phyloP scores from a whole-genome alignment of 2,797 vertebrate genomes.

The Gorsachius magnificus region DNA sequence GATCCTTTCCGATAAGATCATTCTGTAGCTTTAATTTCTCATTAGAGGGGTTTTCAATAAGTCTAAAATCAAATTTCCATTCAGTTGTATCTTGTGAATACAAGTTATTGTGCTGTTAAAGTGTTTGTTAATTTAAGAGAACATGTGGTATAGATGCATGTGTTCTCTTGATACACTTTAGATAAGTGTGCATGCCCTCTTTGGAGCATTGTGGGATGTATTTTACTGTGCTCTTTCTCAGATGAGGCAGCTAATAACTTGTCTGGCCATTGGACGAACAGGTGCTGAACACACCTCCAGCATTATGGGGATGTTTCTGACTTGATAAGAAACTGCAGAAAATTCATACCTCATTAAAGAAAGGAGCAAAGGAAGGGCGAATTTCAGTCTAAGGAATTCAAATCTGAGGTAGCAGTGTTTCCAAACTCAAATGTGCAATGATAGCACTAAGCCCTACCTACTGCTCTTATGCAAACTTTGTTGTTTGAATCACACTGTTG shows the following conservation, averaged over 20 bases:
- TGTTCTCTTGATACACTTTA: constrained; percentile 60
- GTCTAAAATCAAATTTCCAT: constrained; percentile 63
- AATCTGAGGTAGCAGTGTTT: background rate
- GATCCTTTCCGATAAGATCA: constrained; percentile 59
- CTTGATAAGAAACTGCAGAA: background rate
- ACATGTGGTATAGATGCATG: background rate
- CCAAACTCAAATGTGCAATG: background rate
- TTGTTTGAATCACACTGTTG: background rate
- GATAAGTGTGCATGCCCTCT: constrained; percentile 50
- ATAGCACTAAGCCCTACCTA: background rate
- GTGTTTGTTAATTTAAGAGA: constrained; percentile 65
- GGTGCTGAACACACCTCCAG: background rate
- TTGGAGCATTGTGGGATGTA: background rate
- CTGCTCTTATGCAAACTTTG: background rate
- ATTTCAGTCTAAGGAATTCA: background rate
- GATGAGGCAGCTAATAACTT: background rate
- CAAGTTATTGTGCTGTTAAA: constrained; percentile 67
- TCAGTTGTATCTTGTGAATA: constrained; percentile 66
- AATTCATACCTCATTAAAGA: background rate
- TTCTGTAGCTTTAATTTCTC: constrained; percentile 72
- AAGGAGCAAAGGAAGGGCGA: background rate
- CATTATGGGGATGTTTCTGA: background rate
- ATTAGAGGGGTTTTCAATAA: constrained; percentile 65
- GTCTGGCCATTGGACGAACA: background rate
- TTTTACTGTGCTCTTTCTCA: background rate